Percentiles rank a stretch among this genome's conserved stretches.
Evolutionary conservation across 1,140 invertebrate genomes (phyloP).

Genomic region (Diprion similis): DNA sequence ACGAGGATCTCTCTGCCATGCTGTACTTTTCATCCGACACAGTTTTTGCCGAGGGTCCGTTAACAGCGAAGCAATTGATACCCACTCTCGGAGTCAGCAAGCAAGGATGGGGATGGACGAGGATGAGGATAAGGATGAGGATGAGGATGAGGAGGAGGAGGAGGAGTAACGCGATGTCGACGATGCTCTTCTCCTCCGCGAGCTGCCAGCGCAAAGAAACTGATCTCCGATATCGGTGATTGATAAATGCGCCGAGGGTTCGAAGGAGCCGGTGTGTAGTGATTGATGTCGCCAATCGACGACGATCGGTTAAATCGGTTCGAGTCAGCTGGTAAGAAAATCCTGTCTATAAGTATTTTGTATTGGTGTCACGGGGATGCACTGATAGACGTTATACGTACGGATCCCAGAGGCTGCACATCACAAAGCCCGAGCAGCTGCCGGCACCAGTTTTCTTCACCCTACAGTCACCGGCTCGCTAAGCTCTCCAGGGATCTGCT

Average conservation of each 20-base stretch:
- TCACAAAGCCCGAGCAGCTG: not conserved
- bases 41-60: too few relatives aligned
- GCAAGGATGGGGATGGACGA: not conserved
- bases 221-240: conserved; percentile 45
- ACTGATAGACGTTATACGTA: too few relatives aligned
- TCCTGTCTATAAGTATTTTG: not conserved
- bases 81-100: not conserved
- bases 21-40: not conserved
- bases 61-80: not conserved
- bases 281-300: conserved; percentile 58
- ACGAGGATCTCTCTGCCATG: conserved; percentile 19
- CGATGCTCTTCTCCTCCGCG: not conserved
- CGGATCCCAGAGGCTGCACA: not conserved
- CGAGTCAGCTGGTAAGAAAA: not conserved
- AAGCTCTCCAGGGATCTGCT: not conserved
- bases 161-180: too few relatives aligned
- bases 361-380: not conserved
- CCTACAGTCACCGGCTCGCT: not conserved
- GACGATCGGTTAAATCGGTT: conserved; percentile 43
- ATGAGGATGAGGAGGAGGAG: too few relatives aligned
- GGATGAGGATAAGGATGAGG: not conserved
- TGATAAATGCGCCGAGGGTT: conserved; percentile 49
- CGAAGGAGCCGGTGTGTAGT: conserved; percentile 42
- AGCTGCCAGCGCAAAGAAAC: conserved; percentile 9
- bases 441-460: not conserved